Conservation (phyloP, 2,113 vertebrate species). For the Nothoprocta perdicaria region DNA sequence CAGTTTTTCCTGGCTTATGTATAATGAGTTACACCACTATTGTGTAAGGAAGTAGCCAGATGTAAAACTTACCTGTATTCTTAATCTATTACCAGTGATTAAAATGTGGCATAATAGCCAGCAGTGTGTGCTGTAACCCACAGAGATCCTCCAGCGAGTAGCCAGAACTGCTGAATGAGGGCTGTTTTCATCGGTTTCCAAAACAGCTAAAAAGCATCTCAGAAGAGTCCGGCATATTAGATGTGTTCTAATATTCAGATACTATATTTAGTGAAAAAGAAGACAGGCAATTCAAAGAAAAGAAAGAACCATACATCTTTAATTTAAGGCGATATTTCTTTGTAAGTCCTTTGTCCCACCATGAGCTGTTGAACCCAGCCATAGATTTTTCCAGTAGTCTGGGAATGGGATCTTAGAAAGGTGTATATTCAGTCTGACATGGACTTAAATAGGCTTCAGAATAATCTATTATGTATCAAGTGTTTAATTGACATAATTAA, state of each 20-base stretch:
- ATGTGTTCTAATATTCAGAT: neutral
- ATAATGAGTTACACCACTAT: neutral
- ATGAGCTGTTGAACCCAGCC: neutral
- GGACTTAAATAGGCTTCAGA: constrained; percentile 49
- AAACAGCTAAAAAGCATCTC: neutral
- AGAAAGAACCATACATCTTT: neutral
- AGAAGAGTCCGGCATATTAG: neutral
- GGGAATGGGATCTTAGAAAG: constrained; percentile 27
- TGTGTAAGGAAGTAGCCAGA: neutral
- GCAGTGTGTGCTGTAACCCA: neutral
- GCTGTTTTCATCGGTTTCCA: neutral
- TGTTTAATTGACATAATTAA: constrained; percentile 74
- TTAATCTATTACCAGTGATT: neutral
- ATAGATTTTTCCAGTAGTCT: neutral
- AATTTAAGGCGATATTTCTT: neutral
- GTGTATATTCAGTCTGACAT: constrained; percentile 1
- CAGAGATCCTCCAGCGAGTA: neutral
- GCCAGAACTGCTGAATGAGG: neutral
- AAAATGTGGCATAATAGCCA: neutral
- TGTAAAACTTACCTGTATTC: neutral
- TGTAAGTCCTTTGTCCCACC: neutral
- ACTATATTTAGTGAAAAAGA: neutral
- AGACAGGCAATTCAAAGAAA: neutral
- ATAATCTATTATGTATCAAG: constrained; percentile 68
- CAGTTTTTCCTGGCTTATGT: neutral